phyloP scores from a whole-genome alignment of 2,888 invertebrate genomes.

The Campoletis raptor region DNA sequence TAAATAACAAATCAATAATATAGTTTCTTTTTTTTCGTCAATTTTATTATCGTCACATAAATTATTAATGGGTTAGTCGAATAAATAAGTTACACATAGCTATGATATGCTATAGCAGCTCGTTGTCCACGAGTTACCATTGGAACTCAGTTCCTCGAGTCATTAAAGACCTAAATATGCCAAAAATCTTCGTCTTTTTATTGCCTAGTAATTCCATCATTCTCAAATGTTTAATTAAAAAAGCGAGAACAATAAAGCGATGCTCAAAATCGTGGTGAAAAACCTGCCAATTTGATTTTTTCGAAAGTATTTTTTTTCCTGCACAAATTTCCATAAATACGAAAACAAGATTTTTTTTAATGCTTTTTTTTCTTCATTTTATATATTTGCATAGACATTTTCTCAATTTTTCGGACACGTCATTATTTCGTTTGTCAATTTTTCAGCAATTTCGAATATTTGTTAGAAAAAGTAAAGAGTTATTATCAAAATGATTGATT shows the following conservation, averaged over 20 bases:
- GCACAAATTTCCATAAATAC: neutral
- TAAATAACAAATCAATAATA: constrained; percentile 19
- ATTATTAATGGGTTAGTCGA: constrained; percentile 72
- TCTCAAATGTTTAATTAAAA: neutral
- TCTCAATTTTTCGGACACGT: neutral
- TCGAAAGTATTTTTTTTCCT: neutral
- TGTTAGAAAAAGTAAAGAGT: neutral
- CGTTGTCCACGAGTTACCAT: constrained; percentile 31
- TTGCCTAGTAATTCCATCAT: constrained; percentile 6
- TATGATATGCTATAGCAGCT: constrained; percentile 59
- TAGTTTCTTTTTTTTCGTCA: constrained; percentile 45
- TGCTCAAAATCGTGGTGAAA: neutral
- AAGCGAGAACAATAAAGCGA: neutral
- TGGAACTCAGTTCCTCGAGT: constrained; percentile 58
- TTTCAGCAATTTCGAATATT: neutral
- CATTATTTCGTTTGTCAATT: neutral
- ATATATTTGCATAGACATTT: neutral
- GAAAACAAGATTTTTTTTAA: no score
- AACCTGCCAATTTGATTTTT: neutral
- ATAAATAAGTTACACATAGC: constrained; percentile 74
- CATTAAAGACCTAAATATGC: constrained; percentile 14
- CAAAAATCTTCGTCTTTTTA: constrained; percentile 30
- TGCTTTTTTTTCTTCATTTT: no score
- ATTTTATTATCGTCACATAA: constrained; percentile 72
- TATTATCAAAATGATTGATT: neutral